Base-by-base conservation (phyloP, 2,113 vertebrate species). In the Centropus bengalensis region DNA sequence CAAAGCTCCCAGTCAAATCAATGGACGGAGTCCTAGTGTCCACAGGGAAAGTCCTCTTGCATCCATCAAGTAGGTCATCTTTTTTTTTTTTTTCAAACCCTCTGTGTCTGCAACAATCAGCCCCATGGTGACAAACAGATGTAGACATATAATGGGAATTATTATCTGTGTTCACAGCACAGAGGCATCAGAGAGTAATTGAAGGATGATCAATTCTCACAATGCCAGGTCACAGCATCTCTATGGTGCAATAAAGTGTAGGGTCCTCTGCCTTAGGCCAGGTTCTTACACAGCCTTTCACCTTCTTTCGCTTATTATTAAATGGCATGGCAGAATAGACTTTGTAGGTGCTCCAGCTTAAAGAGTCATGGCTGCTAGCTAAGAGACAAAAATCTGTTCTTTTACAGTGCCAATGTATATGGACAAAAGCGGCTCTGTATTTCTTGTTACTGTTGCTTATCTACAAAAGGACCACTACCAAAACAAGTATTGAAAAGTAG, bases 11-110 rank as follows among this genome's bases (percentile, higher is more conserved):
- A n/a, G 33, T 9, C 36, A 85, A 69, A 82, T 58, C n/a, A n/a
- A 15, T 1, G 6, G 51, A 32, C 33, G 64, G 20, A 63, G 45
- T 51, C 49, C 12, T 3, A 2, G 20, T 15, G n/a, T 49, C 19
- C 0, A 0, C 58, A 58, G 55, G 36, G 27, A 28, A 64, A n/a
- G 22, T 33, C 60, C 45, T 49, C 1, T 15, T 28, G 15, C 38
- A 47, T 33, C 44, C 32, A 42, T 13, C 36, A 7, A 1, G 3
- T 1, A 69, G 19, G 9, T 1, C 4, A 0, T 9, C 4, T 14
- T 23, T 38, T 71, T 58, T 54, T 58, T 54, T 23, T 36, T 71
- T 58, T 54, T 16, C 36, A 92, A 71, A n/a, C 21, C 47, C 11
- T 32, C 8, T 45, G 9, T 38, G 22, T 14, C 49, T 26, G 24